These are phyloP conservation scores for Pachydiplax longipennis DNA, from an alignment of 2,888 invertebrate species.

Conservation along the genomic window DNA sequence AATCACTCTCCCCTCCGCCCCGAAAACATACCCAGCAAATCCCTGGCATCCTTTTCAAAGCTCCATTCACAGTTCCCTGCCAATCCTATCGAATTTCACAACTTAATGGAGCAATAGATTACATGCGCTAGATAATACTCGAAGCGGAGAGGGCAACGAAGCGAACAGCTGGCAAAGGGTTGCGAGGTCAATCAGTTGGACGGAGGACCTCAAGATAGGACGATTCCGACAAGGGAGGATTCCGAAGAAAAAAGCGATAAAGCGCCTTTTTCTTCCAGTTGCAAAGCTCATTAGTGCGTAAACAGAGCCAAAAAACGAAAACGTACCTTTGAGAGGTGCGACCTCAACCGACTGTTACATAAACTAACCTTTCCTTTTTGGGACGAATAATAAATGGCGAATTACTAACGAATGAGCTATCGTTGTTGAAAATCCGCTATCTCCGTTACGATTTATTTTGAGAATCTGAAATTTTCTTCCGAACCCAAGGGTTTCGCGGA, in stretches of 20 bases:
- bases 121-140: conserved; percentile 50
- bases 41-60: not conserved
- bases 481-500: too few relatives aligned
- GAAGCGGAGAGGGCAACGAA: not conserved
- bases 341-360: not conserved
- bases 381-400: not conserved
- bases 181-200: not conserved
- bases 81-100: conserved; percentile 49
- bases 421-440: too few relatives aligned
- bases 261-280: not conserved
- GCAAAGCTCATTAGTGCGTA: not conserved
- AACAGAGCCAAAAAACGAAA: not conserved
- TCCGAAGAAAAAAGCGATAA: too few relatives aligned
- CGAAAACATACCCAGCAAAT: not conserved
- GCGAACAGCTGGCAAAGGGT: not conserved
- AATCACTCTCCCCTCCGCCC: not conserved
- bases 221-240: not conserved
- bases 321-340: not conserved
- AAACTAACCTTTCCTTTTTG: not conserved
- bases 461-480: too few relatives aligned
- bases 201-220: not conserved
- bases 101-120: conserved; percentile 50
- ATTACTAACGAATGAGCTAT: not conserved
- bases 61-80: conserved; percentile 43
- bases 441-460: too few relatives aligned